These are phyloP conservation scores for Lochmaea crataegi DNA, from an alignment of 2,888 invertebrate species.

Conservation along the genomic window DNA sequence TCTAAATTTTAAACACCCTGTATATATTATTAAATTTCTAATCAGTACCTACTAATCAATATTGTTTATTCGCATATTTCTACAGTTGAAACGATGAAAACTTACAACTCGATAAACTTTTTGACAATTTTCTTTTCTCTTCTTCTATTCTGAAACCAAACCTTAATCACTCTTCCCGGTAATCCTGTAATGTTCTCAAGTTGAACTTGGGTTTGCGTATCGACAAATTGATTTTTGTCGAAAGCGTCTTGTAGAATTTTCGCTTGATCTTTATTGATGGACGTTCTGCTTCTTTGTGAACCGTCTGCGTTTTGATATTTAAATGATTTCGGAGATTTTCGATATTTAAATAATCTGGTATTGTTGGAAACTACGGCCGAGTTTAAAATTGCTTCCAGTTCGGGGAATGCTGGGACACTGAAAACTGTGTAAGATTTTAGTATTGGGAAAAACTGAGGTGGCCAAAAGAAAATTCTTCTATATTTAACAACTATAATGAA, in stretches of 20 bases:
- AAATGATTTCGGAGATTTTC: constrained; percentile 37
- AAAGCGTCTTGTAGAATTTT: constrained; percentile 41
- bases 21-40: too few relatives aligned
- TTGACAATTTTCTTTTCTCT: constrained; percentile 38
- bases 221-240: constrained; percentile 41
- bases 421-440: constrained; percentile 36
- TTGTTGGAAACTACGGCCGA: constrained; percentile 11
- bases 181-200: constrained; percentile 40
- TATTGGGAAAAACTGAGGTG: neutral
- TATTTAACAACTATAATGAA: neutral
- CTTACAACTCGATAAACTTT: constrained; percentile 16
- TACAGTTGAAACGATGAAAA: too few relatives aligned
- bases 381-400: constrained; percentile 29
- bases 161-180: constrained; percentile 39
- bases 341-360: constrained; percentile 40
- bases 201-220: constrained; percentile 31
- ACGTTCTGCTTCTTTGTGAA: constrained; percentile 37
- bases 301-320: constrained; percentile 22
- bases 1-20: too few relatives aligned
- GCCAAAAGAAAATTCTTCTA: neutral
- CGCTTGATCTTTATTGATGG: constrained; percentile 42
- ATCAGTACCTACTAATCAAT: too few relatives aligned
- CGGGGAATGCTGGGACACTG: constrained; percentile 36
- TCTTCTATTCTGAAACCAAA: constrained; percentile 46
- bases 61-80: too few relatives aligned